A percentile compares a stretch with the other conserved stretches of the same genome.
Evolutionary conservation across 2,113 vertebrate genomes (phyloP).

Genomic region (Gnathonemus longibarbis): DNA sequence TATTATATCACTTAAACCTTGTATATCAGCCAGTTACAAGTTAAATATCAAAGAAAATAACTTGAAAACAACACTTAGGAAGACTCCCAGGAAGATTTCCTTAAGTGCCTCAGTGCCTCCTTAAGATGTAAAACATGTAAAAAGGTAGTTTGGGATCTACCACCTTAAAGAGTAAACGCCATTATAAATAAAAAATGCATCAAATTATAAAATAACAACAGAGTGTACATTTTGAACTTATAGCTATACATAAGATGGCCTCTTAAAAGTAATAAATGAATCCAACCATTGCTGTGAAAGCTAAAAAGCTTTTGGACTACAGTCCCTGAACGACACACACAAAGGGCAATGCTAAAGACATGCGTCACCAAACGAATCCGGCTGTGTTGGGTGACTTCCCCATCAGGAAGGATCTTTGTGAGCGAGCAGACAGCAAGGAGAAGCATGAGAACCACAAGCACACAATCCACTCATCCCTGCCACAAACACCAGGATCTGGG

Average conservation of each 20-base stretch:
- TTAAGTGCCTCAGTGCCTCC: neutral
- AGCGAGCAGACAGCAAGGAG: neutral
- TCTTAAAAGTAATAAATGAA: neutral
- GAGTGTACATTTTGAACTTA: neutral
- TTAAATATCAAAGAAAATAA: neutral
- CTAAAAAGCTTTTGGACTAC: neutral
- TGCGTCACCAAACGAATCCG: neutral
- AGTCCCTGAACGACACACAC: neutral
- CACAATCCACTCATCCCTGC: neutral
- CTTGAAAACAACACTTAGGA: neutral
- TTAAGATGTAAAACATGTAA: neutral
- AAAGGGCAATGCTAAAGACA: neutral
- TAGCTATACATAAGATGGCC: neutral
- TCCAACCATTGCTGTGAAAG: neutral
- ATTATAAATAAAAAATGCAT: neutral
- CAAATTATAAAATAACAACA: neutral
- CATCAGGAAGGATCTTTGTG: neutral
- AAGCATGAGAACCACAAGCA: neutral
- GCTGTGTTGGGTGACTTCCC: neutral
- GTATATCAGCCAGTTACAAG: neutral
- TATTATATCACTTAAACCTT: neutral
- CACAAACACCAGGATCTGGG: neutral
- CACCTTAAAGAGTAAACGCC: neutral
- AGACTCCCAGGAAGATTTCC: neutral
- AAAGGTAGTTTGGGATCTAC: neutral